Evolutionary conservation across 2,888 invertebrate genomes (phyloP).

Genomic region (Alloscopus bannaensis): DNA sequence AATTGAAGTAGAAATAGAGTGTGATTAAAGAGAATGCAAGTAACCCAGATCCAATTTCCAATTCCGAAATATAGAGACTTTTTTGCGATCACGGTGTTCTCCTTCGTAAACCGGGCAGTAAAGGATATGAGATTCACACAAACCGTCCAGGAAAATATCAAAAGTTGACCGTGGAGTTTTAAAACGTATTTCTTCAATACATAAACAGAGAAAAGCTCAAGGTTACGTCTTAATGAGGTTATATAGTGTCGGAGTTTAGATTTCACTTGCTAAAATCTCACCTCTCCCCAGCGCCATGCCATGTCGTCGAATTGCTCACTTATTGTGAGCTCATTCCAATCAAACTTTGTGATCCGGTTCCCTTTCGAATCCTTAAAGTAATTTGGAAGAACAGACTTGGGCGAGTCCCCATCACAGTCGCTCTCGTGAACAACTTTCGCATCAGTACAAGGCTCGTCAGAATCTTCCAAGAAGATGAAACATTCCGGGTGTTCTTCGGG

Average conservation of each 20-base stretch:
- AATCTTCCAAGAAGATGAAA: too few relatives aligned
- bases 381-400: too few relatives aligned
- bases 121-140: slow-evolving; percentile 18
- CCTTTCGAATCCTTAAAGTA: not conserved
- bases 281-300: slow-evolving; percentile 34
- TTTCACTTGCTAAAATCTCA: too few relatives aligned
- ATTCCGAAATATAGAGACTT: slow-evolving; percentile 35
- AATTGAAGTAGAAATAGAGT: not conserved
- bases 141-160: slow-evolving; percentile 30
- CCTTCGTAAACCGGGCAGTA: slow-evolving; percentile 27
- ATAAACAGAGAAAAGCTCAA: too few relatives aligned
- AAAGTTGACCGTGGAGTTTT: slow-evolving; percentile 16
- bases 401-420: not conserved
- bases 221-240: too few relatives aligned
- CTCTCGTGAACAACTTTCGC: not conserved
- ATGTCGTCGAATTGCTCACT: slow-evolving; percentile 29
- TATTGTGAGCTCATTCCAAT: slow-evolving; percentile 12
- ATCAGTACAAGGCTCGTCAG: not conserved
- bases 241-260: too few relatives aligned
- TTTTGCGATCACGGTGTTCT: slow-evolving; percentile 5
- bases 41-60: slow-evolving; percentile 47
- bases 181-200: slow-evolving; percentile 17
- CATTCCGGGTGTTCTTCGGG: not conserved
- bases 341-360: not conserved
- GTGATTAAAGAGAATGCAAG: not conserved